Evolutionary conservation across 2,888 invertebrate genomes (phyloP), one percentile per base, ranked within the genome.

Genomic region (Eupsilia transversa): DNA sequence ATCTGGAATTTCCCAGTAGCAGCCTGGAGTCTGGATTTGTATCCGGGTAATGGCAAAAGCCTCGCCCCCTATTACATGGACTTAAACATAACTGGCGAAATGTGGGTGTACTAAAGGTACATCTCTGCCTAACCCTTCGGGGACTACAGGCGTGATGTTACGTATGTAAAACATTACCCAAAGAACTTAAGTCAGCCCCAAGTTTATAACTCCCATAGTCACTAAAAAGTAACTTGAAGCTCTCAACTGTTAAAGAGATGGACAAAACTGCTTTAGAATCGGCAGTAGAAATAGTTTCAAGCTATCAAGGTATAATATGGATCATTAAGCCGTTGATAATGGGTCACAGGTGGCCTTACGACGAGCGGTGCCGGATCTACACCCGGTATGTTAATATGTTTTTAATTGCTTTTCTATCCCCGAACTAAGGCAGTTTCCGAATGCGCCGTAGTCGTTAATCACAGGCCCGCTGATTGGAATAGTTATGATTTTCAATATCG

Each of bases 391-490:
- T 92, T 94, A 94, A 95, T 94, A 92, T 91, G 90, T 92, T 94
- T 93, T 94, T 94, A 94, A 94, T 95, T 94, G 91, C 94, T 93
- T 91, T 92, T 89, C 92, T 90, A 92, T 91, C 84, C 89, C 88
- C 80, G 85, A 93, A 93, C 91, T 93, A 89, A 87, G 83, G 79
- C 77, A 85, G 83, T 88, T 90, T 85, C 70, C 75, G 72, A 86
- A 86, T 85, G 75, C 74, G 77, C 73, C 67, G 79, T 84, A 74
- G 67, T 65, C 76, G 52, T 84, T 75, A 84, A 80, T 82, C 79
- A 78, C 57, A 46, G 35, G 2, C 20, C 49, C 23, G 14, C 33
- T 71, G 82, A 83, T 84, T 73, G 70, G 57, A 49, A 64, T 54
- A 52, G 76, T 82, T 79, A 72, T 70, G 60, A 59, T 69, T 64